Evolutionary conservation across 2,113 vertebrate genomes (phyloP).

Genomic region (Oreotrochilus melanogaster): DNA sequence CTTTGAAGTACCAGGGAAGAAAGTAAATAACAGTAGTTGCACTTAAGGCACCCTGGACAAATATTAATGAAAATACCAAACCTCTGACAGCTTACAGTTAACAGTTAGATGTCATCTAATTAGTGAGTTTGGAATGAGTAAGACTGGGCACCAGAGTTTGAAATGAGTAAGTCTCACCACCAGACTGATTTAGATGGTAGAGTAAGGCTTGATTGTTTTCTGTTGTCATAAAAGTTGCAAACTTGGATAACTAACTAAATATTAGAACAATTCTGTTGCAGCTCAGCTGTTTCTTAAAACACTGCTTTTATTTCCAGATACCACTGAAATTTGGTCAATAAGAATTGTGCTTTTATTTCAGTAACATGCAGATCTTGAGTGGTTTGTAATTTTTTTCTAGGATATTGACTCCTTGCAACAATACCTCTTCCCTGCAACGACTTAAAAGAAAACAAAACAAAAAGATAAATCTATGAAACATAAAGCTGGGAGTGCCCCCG

Average conservation of each 20-base stretch:
- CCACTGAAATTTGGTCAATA: background rate
- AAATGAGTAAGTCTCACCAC: background rate
- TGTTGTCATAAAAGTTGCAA: background rate
- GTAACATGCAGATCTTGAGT: background rate
- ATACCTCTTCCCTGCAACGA: background rate
- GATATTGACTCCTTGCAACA: constrained; percentile 6
- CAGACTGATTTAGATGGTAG: background rate
- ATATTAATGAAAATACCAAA: background rate
- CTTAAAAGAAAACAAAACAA: constrained; percentile 10
- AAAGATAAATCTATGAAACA: constrained; percentile 17
- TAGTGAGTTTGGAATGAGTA: background rate
- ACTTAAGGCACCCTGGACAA: background rate
- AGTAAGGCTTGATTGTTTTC: background rate
- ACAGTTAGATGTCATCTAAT: background rate
- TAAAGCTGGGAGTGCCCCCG: constrained; percentile 12
- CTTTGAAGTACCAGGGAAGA: background rate
- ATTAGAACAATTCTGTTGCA: background rate
- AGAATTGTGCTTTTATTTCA: background rate
- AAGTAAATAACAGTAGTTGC: background rate
- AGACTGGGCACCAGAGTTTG: background rate
- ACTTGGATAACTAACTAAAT: background rate
- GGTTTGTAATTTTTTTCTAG: constrained; percentile 8
- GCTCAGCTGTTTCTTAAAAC: background rate
- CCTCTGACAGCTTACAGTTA: background rate
- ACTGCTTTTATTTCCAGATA: background rate